Evolutionary conservation across 1,140 invertebrate species (phyloP).

Genomic region (Cryptotermes secundus): DNA sequence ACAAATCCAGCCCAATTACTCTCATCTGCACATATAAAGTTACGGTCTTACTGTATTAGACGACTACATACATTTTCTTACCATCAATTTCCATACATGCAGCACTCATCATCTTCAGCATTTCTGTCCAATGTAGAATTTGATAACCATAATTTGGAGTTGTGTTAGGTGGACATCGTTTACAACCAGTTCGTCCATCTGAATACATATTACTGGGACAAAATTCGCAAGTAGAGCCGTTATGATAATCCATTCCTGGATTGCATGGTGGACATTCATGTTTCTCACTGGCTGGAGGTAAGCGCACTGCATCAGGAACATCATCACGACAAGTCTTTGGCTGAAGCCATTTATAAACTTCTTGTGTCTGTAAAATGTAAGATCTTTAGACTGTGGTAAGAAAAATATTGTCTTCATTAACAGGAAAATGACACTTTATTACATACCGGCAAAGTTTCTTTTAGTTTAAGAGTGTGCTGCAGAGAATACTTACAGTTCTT

Average conservation of each 20-base stretch:
- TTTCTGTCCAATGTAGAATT: constrained; percentile 54
- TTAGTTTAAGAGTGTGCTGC: no score
- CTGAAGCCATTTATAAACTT: constrained; percentile 55
- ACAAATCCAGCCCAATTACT: no score
- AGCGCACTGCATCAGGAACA: constrained; percentile 43
- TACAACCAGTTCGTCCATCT: constrained; percentile 48
- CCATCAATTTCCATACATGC: constrained; percentile 52
- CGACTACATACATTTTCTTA: constrained; percentile 32
- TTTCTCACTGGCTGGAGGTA: constrained; percentile 46
- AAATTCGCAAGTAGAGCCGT: constrained; percentile 46
- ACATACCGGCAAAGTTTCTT: no score
- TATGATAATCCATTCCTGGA: constrained; percentile 54
- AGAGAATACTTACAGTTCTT: no score
- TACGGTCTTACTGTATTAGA: no score
- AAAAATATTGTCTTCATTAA: neutral
- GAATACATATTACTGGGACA: constrained; percentile 46
- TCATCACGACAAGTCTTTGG: constrained; percentile 56
- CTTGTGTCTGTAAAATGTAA: constrained; percentile 43
- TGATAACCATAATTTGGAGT: constrained; percentile 56
- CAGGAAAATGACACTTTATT: no score
- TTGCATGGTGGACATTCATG: constrained; percentile 57
- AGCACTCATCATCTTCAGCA: constrained; percentile 53
- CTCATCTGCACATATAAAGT: no score
- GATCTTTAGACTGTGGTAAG: constrained; percentile 37
- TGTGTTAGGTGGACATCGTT: constrained; percentile 54